Evolutionary conservation across 2,888 invertebrate species (phyloP), one percentile per base, ranked within the genome.

Genomic region (Parelbella ahira): DNA sequence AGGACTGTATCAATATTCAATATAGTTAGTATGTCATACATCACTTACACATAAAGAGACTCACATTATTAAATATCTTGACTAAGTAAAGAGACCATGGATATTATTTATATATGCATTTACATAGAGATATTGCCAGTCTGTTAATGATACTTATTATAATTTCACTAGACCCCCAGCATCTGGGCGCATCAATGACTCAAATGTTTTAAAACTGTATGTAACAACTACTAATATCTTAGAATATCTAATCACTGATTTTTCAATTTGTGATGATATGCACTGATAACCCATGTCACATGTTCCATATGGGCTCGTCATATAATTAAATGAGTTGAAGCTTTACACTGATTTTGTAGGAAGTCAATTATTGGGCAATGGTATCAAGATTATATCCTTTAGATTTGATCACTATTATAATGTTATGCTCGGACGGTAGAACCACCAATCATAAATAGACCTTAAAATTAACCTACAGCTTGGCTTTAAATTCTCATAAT

Each of bases 241-340:
- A 83, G 63, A 79, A 79, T 78, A 83, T 80, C 82, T 87, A 86
- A 82, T 81, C 87, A 86, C 87, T 87, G 87, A 79, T 77, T 76
- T 74, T n/a, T n/a, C n/a, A 76, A 73, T 79, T 84, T 86, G 83
- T 87, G 86, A 86, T 87, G 87, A 87, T 87, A 87, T 87, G 87
- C 87, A 87, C 83, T 83, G 80, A 84, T 78, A 72, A 76, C 82
- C 83, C 82, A 80, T 58, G 56, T 60, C 66, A 70, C 78, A 73
- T 63, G 69, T 74, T 70, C 50, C 50, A 54, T 52, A 70, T 65
- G 80, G 80, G 83, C 63, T 65, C 51, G 56, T 71, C 67, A 66
- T 63, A 68, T 64, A 63, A 65, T 63, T 65, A 65, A 59, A 74
- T 68, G 64, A 74, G 67, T 71, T 71, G 68, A 73, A 76, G 74